A percentile compares a stretch with the other conserved stretches of the same genome.
phyloP scores from a whole-genome alignment of 2,113 vertebrate species.

The Dryoscopus gambensis region DNA sequence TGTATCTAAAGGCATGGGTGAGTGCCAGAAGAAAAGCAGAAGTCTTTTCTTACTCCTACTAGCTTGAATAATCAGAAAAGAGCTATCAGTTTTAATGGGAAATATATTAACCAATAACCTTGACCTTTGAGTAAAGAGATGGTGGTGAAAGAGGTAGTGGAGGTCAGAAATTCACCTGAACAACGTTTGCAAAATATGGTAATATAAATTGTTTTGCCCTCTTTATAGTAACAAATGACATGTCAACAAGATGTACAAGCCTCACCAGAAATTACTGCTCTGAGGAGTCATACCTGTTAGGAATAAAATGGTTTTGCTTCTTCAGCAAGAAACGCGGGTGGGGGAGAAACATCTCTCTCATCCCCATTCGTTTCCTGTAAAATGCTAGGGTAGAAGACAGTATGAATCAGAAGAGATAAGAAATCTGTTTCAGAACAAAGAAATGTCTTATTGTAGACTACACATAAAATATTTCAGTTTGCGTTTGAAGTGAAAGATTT shows the following conservation, averaged over 20 bases:
- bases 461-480: background rate
- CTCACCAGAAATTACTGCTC: background rate
- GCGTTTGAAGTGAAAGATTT: background rate
- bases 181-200: background rate
- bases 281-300: background rate
- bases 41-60: background rate
- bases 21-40: background rate
- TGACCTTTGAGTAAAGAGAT: background rate
- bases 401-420: background rate
- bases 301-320: background rate
- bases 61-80: background rate
- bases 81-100: background rate
- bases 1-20: background rate
- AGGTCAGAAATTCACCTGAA: background rate
- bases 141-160: background rate
- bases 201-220: background rate
- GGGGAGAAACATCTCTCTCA: background rate
- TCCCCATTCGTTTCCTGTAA: background rate
- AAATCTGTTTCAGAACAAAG: background rate
- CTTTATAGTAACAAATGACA: background rate
- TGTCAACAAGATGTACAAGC: background rate
- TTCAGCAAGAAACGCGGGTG: background rate
- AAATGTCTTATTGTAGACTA: background rate
- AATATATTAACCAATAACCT: background rate
- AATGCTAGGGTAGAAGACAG: background rate